phyloP scores from a whole-genome alignment of 2,888 invertebrate species.

The Diarsia dahlii region DNA sequence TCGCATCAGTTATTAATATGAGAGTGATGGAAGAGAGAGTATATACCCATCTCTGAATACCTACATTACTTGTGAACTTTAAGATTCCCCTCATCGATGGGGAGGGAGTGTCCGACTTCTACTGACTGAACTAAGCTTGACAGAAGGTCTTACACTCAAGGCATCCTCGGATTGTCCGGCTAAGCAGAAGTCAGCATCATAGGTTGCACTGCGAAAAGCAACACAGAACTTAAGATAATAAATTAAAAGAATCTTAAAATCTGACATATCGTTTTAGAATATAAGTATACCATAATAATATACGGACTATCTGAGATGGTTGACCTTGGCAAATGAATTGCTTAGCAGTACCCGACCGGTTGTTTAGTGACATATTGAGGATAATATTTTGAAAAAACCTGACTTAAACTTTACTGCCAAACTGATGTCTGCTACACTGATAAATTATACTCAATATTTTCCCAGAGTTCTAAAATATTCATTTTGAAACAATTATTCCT shows the following conservation, averaged over 20 bases:
- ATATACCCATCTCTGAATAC: neutral
- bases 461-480: neutral
- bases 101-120: no score
- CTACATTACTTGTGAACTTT: neutral
- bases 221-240: no score
- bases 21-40: neutral
- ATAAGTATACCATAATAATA: neutral
- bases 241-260: neutral
- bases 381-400: neutral
- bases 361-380: neutral
- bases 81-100: neutral
- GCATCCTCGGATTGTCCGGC: no score
- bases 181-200: no score
- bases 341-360: neutral
- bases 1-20: neutral
- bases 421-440: no score
- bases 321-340: neutral
- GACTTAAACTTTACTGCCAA: neutral
- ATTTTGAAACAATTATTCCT: neutral
- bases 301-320: neutral
- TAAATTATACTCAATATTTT: no score
- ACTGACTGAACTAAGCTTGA: no score
- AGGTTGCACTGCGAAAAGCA: no score
- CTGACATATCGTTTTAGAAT: neutral
- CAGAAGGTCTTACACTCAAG: no score